Base-by-base conservation (phyloP, 2,113 vertebrate species). In the Megaceryle maxima region DNA sequence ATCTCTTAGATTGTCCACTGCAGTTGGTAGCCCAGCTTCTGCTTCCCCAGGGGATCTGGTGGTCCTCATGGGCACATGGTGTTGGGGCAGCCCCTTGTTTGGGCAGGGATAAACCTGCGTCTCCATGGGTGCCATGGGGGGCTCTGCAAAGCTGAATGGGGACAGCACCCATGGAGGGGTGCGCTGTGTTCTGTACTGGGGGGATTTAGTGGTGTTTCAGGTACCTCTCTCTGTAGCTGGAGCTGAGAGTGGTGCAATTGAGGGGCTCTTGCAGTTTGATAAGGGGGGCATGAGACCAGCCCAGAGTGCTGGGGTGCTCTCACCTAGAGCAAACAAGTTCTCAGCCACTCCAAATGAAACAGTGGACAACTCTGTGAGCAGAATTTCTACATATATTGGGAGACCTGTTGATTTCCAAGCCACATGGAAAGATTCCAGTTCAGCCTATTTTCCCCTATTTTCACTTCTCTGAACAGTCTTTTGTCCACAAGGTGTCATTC, bases 31-130 rank as follows among this genome's bases (percentile, higher is more conserved):
- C 26, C 25, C 6, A 33, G 35, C 31, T 72, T 26, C 57, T 13
- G 39, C 63, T 17, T 11, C 39, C 14, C 13, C 4, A 1, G 11
- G 25, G 46, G 39, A 18, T 29, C 21, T 2, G 2, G 28, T 5
- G 8, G 33, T 37, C 33, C 13, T 67, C 22, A 5, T 4, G 10
- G 37, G 60, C 13, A 12, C 4, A 1, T 1, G 1, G 39, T 4
- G 19, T 33, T 1, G 2, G 41, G 48, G 25, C 44, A 68, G 44
- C 29, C 44, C 59, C 21, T 22, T 5, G 1, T 46, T 53, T 13
- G 35, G 51, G 35, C 67, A 14, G 51, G 43, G 22, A 5, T 26
- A 5, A 11, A 8, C 24, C 37, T 1, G 10, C 10, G 24, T 4
- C 74, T 4, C 7, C 6, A 13, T 35, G 57, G 35, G 11, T 13